Conservation (phyloP, 2,797 vertebrate genomes). For the Ciconia nigra region DNA sequence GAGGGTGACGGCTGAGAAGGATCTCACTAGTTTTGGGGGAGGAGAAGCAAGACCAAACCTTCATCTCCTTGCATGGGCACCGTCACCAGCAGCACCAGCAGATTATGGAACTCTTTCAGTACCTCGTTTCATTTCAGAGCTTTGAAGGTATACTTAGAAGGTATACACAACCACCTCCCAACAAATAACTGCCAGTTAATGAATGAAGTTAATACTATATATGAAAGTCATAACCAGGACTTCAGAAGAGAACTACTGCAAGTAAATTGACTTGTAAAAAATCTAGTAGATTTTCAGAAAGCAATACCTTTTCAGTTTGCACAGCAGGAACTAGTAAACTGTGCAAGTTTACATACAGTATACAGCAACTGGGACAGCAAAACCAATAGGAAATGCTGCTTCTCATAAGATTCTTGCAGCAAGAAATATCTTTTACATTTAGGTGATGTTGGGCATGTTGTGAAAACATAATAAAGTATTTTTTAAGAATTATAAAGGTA, state of each 20-base stretch:
- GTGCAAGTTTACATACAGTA: not conserved
- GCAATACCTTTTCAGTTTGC: not conserved
- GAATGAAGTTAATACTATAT: not conserved
- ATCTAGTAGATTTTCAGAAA: not conserved
- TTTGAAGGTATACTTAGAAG: not conserved
- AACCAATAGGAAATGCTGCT: not conserved
- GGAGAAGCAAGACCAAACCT: not conserved
- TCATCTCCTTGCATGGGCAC: not conserved
- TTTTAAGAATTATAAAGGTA: not conserved
- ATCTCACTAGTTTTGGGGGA: rapidly evolving
- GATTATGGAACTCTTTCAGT: not conserved
- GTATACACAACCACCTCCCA: not conserved
- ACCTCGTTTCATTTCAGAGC: not conserved
- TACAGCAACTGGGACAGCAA: not conserved
- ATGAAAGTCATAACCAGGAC: not conserved
- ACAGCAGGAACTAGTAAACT: not conserved
- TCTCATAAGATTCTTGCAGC: not conserved
- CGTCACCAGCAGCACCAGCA: not conserved
- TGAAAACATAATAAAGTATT: not conserved
- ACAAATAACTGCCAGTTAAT: not conserved
- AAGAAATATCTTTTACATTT: not conserved
- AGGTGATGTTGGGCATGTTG: not conserved
- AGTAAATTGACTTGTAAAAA: not conserved
- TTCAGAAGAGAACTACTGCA: not conserved
- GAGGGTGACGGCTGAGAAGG: not conserved